Percentiles rank a stretch among this genome's conserved stretches.
Conservation (phyloP, 1,140 invertebrate genomes). For the Pteromalus puparum region DNA sequence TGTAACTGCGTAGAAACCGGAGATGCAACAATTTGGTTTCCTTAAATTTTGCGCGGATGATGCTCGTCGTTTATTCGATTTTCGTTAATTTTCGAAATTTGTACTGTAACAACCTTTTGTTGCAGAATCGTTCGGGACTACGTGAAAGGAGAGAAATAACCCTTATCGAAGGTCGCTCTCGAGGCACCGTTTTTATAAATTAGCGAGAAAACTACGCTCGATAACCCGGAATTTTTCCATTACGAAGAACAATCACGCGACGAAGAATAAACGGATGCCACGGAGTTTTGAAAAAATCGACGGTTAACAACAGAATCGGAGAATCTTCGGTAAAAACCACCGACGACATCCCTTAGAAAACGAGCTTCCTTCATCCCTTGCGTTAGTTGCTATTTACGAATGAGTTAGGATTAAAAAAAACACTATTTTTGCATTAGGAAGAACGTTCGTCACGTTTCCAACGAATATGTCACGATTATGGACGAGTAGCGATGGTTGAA, state of each 20-base stretch:
- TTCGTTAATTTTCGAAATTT: too few species aligned
- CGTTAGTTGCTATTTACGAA: not conserved
- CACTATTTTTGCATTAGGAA: not conserved
- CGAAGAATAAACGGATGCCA: too few species aligned
- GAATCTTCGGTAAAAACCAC: not conserved
- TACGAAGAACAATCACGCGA: not conserved
- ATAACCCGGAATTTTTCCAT: not conserved
- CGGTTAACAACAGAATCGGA: not conserved
- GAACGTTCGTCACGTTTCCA: not conserved
- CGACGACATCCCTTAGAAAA: not conserved
- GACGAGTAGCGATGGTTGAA: not conserved
- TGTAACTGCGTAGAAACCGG: too few species aligned
- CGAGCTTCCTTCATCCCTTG: not conserved
- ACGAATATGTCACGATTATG: not conserved
- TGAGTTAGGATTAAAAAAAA: not conserved
- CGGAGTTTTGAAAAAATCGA: not conserved
- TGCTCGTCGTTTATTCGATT: too few species aligned
- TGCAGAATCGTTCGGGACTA: too few species aligned
- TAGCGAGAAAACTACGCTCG: not conserved
- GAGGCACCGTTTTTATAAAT: too few species aligned
- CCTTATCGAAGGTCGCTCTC: too few species aligned
- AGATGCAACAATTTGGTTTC: too few species aligned
- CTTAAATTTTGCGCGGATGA: too few species aligned
- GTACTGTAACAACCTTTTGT: too few species aligned
- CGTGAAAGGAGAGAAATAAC: too few species aligned